phyloP scores from a whole-genome alignment of 2,888 invertebrate genomes.

The Sinohyriopsis cumingii region DNA sequence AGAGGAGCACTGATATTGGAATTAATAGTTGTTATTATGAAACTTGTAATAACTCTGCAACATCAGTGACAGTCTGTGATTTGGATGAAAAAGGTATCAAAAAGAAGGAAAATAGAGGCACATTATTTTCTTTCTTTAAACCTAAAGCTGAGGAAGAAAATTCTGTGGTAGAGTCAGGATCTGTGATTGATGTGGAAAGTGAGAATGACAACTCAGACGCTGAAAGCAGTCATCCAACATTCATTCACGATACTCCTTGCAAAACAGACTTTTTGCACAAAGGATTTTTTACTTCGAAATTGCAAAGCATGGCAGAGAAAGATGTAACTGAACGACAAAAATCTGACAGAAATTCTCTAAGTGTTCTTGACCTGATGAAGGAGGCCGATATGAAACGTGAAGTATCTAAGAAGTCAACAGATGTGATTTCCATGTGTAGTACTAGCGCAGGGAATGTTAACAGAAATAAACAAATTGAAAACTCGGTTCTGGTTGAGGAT shows the following conservation, averaged over 20 bases:
- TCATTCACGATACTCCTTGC: background rate
- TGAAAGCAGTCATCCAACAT: too few species aligned
- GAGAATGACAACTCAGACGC: background rate
- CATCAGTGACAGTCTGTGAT: background rate
- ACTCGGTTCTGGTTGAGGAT: slow-evolving; percentile 1
- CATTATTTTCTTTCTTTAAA: slow-evolving; percentile 6
- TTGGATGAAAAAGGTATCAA: background rate
- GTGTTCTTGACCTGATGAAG: background rate
- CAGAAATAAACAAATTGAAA: background rate
- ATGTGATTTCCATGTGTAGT: too few species aligned
- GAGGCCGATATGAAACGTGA: background rate
- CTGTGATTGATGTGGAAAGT: slow-evolving; percentile 1
- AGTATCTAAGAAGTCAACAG: too few species aligned
- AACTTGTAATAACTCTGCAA: background rate
- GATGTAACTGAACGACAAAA: too few species aligned
- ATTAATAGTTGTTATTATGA: background rate
- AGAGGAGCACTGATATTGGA: background rate
- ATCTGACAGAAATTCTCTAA: background rate
- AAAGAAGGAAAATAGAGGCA: background rate
- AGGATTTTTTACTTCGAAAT: slow-evolving; percentile 24
- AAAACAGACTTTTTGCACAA: slow-evolving; percentile 4
- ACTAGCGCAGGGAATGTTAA: too few species aligned
- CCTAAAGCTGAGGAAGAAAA: slow-evolving; percentile 3
- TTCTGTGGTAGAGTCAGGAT: background rate
- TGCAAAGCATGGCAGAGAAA: background rate